Evolutionary conservation across 2,113 vertebrate species (phyloP).

Genomic region (Macroglossus sobrinus): DNA sequence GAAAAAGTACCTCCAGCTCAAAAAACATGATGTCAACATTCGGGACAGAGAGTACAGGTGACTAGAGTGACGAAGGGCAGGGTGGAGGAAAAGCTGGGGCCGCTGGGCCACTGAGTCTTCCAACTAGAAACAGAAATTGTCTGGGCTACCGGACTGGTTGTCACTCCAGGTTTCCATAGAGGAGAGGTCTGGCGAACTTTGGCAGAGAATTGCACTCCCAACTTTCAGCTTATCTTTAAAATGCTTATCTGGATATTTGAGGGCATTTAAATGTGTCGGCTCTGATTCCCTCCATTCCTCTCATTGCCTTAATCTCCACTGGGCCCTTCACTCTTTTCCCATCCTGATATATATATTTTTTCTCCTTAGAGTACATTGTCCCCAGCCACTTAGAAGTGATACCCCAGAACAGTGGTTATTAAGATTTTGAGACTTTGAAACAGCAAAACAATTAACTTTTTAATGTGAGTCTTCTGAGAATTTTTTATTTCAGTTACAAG

Average conservation of each 20-base stretch:
- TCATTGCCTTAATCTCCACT: not conserved
- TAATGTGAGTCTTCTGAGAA: not conserved
- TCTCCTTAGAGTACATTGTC: not conserved
- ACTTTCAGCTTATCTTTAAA: not conserved
- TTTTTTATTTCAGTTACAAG: not conserved
- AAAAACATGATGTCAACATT: constrained; percentile 86
- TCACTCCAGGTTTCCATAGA: not conserved
- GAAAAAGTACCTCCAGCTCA: constrained; percentile 79
- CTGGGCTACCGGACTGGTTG: not conserved
- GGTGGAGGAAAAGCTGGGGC: too few species aligned
- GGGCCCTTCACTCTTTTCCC: not conserved
- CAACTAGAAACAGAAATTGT: not conserved
- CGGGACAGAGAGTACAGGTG: constrained; percentile 89
- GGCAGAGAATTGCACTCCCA: too few species aligned
- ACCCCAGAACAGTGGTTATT: not conserved
- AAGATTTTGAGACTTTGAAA: not conserved
- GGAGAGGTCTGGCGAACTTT: not conserved
- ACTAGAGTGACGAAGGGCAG: not conserved
- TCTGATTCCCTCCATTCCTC: not conserved
- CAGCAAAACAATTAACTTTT: not conserved
- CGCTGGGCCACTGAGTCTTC: not conserved
- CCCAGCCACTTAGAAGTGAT: not conserved
- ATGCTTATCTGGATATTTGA: not conserved
- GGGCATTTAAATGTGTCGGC: not conserved
- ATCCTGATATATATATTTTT: not conserved